Evolutionary conservation across 2,888 invertebrate genomes (phyloP).

Genomic region (Drymonia ruficornis): DNA sequence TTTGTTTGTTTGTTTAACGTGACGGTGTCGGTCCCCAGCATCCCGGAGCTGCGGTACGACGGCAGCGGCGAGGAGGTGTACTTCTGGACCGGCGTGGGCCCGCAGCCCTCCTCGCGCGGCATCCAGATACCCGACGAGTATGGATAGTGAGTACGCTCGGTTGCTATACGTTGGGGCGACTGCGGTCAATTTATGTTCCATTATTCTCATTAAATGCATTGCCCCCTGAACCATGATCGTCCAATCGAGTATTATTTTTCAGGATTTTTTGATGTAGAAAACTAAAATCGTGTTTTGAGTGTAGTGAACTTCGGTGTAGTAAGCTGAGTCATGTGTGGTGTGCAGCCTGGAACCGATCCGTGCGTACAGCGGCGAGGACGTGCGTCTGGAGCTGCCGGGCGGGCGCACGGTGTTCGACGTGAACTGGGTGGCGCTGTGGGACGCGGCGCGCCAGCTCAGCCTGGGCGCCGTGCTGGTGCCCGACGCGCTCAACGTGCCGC

Average conservation of each 20-base stretch:
- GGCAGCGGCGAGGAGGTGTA: slow-evolving; percentile 90
- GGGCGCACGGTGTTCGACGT: slow-evolving; percentile 92
- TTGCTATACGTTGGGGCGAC: not conserved
- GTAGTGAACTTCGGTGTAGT: too few species aligned
- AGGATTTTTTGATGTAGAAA: too few species aligned
- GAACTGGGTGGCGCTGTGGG: slow-evolving; percentile 93
- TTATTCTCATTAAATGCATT: too few species aligned
- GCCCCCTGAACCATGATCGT: too few species aligned
- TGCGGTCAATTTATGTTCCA: not conserved
- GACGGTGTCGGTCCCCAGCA: slow-evolving; percentile 55
- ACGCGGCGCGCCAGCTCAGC: slow-evolving; percentile 78
- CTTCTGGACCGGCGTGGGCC: slow-evolving; percentile 95
- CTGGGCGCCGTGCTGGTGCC: slow-evolving; percentile 87
- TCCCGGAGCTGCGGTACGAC: slow-evolving; percentile 91
- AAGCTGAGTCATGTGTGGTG: too few species aligned
- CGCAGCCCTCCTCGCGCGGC: slow-evolving; percentile 93
- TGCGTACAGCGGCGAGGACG: slow-evolving; percentile 89
- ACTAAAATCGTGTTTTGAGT: too few species aligned
- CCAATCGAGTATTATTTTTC: too few species aligned
- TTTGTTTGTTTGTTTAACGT: not conserved
- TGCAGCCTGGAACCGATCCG: slow-evolving; percentile 91
- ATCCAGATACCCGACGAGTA: slow-evolving; percentile 94
- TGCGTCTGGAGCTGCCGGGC: slow-evolving; percentile 91
- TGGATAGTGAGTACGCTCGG: slow-evolving; percentile 91
- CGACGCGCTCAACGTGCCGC: slow-evolving; percentile 92